Base-by-base conservation (phyloP, 2,888 invertebrate genomes). In the Campoplex nolae region DNA sequence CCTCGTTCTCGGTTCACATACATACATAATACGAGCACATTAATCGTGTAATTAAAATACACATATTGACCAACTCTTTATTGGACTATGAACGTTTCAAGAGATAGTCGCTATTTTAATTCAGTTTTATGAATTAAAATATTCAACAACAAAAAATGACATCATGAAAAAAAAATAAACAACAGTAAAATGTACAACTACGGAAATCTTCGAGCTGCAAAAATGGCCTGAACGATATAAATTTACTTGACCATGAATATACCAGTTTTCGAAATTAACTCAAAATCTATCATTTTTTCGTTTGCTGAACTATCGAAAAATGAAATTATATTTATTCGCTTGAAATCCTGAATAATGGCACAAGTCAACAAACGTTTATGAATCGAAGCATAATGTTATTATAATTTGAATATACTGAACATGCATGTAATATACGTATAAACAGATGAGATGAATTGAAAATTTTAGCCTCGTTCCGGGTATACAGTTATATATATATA, bases 1-100 rank as follows among this genome's bases (percentile, higher is more conserved):
- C 58, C 32, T 42, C 56, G 58, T 38, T 79, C 78, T 68, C 42
- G 54, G 68, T 78, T 78, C 54, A 68, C 68, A 68, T 54, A 54
- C 54, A 68, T 54, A 51, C 54, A 54, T 38, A 70, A 67, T 23
- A 23, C 23, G 35, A 51, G 23, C 28, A 16, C 23, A 38, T 51
- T 42, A 42, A 68, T 68, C 23, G 28, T 28, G 23, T 45, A 45
- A 7, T 42, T 23, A 68, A 68, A 42, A 68, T 38, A 38, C 6
- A 38, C 6, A 38, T 6, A 4, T 13, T 2, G 45, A 42, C 11
- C 11, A 13, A 28, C 4, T 68, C 45, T 42, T 68, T 16, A 68
- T 62, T 62, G 32, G 58, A 62, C 58, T 62, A 16, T 11, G 58
- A 13, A 62, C 58, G 58, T 4, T 62, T 32, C 58, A 6, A 6